These are phyloP conservation scores for Melopsittacus undulatus DNA, from an alignment of 2,797 vertebrate genomes.

Conservation along the genomic window DNA sequence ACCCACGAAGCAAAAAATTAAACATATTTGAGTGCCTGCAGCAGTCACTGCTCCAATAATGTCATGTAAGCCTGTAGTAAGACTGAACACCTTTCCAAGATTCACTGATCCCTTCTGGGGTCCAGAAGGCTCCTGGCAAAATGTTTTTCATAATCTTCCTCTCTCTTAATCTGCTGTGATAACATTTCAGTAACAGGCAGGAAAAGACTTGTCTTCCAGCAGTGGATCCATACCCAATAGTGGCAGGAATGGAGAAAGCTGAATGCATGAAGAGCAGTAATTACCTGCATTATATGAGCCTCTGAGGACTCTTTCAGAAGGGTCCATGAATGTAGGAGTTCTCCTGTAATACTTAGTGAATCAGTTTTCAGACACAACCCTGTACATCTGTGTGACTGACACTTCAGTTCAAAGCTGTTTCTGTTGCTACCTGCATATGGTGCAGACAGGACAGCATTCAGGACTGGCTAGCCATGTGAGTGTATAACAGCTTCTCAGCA, in stretches of 20 bases:
- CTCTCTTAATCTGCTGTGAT: background rate
- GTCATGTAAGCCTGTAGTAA: fast-evolving
- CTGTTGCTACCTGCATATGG: background rate
- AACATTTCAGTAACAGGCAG: background rate
- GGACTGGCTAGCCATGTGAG: background rate
- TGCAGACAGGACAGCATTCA: background rate
- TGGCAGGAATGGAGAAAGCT: background rate
- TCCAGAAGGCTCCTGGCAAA: background rate
- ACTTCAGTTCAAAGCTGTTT: background rate
- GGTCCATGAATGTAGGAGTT: background rate
- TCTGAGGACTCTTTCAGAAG: background rate
- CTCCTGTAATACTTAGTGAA: background rate
- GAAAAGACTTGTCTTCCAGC: background rate
- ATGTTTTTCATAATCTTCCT: background rate
- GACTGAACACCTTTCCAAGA: background rate
- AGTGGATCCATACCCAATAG: background rate
- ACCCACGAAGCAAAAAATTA: background rate
- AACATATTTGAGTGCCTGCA: background rate
- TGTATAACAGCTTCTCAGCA: background rate
- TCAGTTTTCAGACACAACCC: background rate
- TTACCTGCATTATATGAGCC: background rate
- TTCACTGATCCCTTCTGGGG: background rate
- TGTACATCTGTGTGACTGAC: background rate
- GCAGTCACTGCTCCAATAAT: background rate
- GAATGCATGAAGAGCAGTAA: background rate